Base-by-base conservation (phyloP, 2,113 vertebrate genomes). In the Vulpes lagopus region DNA sequence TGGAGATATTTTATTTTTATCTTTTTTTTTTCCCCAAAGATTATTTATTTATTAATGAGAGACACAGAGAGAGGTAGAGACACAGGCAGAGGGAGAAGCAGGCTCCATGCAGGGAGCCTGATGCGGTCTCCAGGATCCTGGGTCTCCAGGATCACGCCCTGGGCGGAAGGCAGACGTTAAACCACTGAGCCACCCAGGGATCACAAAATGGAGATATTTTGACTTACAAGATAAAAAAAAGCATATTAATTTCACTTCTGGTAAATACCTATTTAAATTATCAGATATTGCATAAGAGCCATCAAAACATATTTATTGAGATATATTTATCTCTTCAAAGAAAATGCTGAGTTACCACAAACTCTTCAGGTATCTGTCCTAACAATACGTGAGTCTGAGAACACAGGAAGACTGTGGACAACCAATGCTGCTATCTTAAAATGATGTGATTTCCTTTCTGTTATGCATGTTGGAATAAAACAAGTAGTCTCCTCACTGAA, bases 161-260 rank as follows among this genome's bases (percentile, higher is more conserved):
- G 43, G 43, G 43, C 6, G 0, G 43, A 43, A 43, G 43, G 43
- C 43, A 7, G 43, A 43, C 43, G 43, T 43, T 43, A 43, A 43
- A 43, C 43, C 7, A 7, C 43, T 43, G 43, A 43, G 43, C 43
- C 43, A 43, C 7, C 43, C 43, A 43, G 43, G 43, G 43, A 43
- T 43, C 43, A 6, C 43, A 43, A 87, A 32, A 81, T 82, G 17
- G 49, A 84, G n/a, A 51, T 69, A 81, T 57, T 80, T 81, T 71
- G 59, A 94, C 23, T 94, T 35, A 69, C 57, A 22, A 65, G 62
- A 62, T 96, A 57, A 74, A 82, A 96, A 96, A n/a, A 1, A 71
- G 6, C 15, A 25, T 35, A 57, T 27, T 83, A 51, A 67, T 80
- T 93, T 88, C 17, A 85, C 20, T 85, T 80, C 71, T 67, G 20